Conservation (phyloP, 2,888 invertebrate genomes). For the Alviniconcha strummeri region DNA sequence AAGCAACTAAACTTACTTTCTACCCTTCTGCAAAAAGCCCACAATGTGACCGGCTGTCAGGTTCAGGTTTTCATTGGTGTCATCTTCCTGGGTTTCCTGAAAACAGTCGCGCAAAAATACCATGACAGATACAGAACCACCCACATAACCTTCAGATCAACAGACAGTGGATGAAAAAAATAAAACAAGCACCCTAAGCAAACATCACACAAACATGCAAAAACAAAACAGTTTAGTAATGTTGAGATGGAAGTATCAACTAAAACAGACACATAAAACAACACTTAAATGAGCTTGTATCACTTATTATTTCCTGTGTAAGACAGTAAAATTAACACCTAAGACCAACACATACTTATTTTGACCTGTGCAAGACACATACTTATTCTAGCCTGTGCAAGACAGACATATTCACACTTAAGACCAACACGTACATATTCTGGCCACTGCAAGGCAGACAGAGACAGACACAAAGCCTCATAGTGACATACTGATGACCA, state of each 20-base stretch:
- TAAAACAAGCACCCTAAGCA: background rate
- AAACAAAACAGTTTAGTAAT: background rate
- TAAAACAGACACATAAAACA: background rate
- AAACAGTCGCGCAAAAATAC: background rate
- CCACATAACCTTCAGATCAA: background rate
- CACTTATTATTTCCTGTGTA: too few relatives aligned
- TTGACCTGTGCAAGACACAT: too few relatives aligned
- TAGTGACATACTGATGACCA: too few relatives aligned
- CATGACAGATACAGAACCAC: background rate
- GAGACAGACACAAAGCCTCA: too few relatives aligned
- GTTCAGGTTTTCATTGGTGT: constrained; percentile 63
- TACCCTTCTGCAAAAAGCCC: constrained; percentile 56
- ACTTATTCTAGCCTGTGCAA: too few relatives aligned
- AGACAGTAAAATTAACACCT: too few relatives aligned
- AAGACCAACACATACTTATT: too few relatives aligned
- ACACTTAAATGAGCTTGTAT: too few relatives aligned
- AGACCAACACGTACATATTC: too few relatives aligned
- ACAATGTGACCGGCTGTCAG: constrained; percentile 65
- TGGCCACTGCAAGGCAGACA: too few relatives aligned
- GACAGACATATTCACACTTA: too few relatives aligned
- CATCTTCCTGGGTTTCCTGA: constrained; percentile 67
- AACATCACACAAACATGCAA: background rate
- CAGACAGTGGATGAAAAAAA: background rate
- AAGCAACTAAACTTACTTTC: constrained; percentile 55
- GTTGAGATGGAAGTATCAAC: background rate